Conservation (phyloP, 2,797 vertebrate species). For the Poecilia picta region DNA sequence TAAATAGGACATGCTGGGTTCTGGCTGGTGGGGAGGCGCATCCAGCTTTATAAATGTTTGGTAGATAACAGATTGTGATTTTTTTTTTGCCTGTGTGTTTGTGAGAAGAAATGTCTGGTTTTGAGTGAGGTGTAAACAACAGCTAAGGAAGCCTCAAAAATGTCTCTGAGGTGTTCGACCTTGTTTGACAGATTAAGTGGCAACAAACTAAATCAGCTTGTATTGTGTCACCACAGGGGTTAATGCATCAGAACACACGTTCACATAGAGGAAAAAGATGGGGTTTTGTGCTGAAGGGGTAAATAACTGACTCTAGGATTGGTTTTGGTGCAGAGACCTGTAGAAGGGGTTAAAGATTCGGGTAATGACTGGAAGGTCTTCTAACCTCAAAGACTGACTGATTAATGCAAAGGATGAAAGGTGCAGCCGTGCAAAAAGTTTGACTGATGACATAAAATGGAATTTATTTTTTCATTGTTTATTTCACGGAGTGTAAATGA, state of each 20-base stretch:
- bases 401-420: not conserved
- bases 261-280: not conserved
- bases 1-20: conserved; percentile 64
- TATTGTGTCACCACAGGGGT: conserved; percentile 44
- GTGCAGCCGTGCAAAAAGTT: not conserved
- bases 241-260: conserved; percentile 21
- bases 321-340: not conserved
- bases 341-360: not conserved
- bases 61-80: conserved; percentile 59
- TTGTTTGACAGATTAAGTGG: conserved; percentile 71
- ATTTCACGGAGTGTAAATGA: not conserved
- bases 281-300: not conserved
- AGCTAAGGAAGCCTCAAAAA: conserved; percentile 57
- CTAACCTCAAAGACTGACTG: not conserved
- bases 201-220: conserved; percentile 65
- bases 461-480: not conserved
- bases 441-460: not conserved
- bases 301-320: not conserved
- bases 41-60: conserved; percentile 66
- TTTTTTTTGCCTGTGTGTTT: conserved; percentile 15
- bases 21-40: conserved; percentile 53
- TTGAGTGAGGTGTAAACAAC: conserved; percentile 54
- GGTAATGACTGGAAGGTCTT: not conserved
- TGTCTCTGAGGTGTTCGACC: conserved; percentile 59
- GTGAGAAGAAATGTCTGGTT: conserved; percentile 45